Evolutionary conservation across 2,797 vertebrate species (phyloP), one percentile per base, ranked within the genome.

Genomic region (Aulostomus chinensis): DNA sequence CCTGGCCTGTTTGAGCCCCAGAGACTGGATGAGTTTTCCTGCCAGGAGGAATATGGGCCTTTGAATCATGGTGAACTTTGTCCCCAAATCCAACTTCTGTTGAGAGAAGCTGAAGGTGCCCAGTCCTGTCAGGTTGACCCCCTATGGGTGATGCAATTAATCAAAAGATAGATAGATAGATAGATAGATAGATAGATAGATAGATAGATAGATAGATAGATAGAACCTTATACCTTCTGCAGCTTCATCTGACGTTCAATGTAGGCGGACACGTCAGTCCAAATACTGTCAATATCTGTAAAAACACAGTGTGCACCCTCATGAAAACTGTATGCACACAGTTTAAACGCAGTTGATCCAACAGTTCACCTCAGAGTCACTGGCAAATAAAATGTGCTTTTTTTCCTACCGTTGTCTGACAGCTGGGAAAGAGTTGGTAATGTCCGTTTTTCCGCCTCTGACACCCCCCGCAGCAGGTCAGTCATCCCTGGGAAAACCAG

Each of bases 91-190:
- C 26, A 92, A 24, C 38, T 86, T 90, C 60, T 91, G 84, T 72
- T 90, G 89, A 4, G 73, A 86, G 43, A 94, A 93, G 14, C 89
- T 92, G 49, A 95, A 94, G 13, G 84, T 92, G n/a, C 94, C 93
- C 51, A 94, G 74, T 36, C 91, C 92, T 24, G 84, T 57, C 43
- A 95, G 85, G 6, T 83, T 81, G 58, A 93, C 91, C 3, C 92
- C 93, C 92, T 94, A 17, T 2, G 2, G 7, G 55, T 20, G 11
- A 47, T 13, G 34, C 3, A 33, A 11, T 41, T 3, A 5, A 35
- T 9, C 11, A 2, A 37, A 7, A 12, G 35, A 43, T 7, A 33
- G 20, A 58, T 7, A 34, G 30, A 45, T 15, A 29, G 35, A 40
- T n/a, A 29, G 31, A 46, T 13, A 20, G 46, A 52, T 14, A 25